Base-by-base conservation (phyloP, 2,888 invertebrate genomes). In the Philhelius pedissequus region DNA sequence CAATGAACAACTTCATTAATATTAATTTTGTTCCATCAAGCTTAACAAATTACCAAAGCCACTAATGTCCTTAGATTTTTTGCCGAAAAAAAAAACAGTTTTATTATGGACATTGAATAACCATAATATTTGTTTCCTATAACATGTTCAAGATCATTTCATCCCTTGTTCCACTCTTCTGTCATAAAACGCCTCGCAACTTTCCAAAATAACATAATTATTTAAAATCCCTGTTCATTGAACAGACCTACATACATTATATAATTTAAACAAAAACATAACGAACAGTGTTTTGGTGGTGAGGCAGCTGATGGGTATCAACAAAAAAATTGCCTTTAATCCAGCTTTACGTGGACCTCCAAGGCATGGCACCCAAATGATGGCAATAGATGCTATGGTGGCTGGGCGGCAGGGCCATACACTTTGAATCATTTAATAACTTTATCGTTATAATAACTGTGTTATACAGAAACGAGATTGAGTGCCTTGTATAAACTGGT, bases 361-460 rank as follows among this genome's bases (percentile, higher is more conserved):
- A 43, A 2, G 25, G 25, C n/a, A n/a, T n/a, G n/a, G 1, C 25
- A 30, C 18, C 9, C 40, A 25, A 62, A 30, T 43, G 43, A 62
- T 58, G n/a, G 8, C 52, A 27, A 52, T 27, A 15, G 52, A 22
- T 30, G 2, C 11, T 15, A 27, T 15, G 52, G 13, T 20, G 18
- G 30, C 30, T n/a, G n/a, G 0, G 45, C 9, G 30, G 40, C 18
- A n/a, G 18, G 20, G 25, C 13, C 38, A 38, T 11, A 45, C 54
- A 25, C 64, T 50, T 22, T 48, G 52, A 32, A 68, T 50, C 66
- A 60, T 81, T 81, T 60, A 81, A 76, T 81, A 76, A 66, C 58
- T 71, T 82, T 82, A 77, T 82, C 71, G 60, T 73, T 68, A 76
- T 54, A 60, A 73, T 54, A 60, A 73, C 25, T 58, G 56, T 76